A percentile compares a stretch with the other conserved stretches of the same genome.
These are phyloP conservation scores for Micronycteris hirsuta DNA, from an alignment of 2,113 vertebrate genomes.

Conservation along the genomic window DNA sequence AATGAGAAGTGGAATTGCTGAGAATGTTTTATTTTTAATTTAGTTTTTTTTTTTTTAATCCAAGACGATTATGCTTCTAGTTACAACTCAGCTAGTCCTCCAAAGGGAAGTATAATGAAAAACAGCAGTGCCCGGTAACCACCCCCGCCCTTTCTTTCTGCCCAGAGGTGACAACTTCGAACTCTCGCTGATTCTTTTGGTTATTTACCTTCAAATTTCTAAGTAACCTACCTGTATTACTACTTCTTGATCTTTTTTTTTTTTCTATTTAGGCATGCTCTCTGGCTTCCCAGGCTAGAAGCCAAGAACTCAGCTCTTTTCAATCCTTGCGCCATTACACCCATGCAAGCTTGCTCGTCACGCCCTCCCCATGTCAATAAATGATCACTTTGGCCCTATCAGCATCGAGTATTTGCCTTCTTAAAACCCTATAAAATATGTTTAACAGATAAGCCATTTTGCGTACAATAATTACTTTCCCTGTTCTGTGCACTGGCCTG, in stretches of 20 bases:
- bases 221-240: background rate
- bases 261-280: background rate
- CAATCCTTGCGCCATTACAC: background rate
- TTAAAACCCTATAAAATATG: background rate
- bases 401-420: fast-evolving
- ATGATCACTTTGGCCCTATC: background rate
- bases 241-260: background rate
- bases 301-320: background rate
- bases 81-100: background rate
- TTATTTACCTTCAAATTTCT: background rate
- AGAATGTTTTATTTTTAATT: background rate
- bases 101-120: background rate
- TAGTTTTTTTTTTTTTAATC: background rate
- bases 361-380: fast-evolving
- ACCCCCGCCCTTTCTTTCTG: background rate
- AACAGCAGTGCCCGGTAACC: background rate
- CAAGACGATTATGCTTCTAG: background rate
- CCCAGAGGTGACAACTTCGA: background rate
- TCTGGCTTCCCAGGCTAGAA: background rate
- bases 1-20: background rate
- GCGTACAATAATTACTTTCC: background rate
- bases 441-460: background rate
- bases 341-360: background rate
- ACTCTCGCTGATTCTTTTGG: background rate
- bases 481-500: background rate